phyloP scores from a whole-genome alignment of 2,797 vertebrate genomes.

The Carcharodon carcharias region DNA sequence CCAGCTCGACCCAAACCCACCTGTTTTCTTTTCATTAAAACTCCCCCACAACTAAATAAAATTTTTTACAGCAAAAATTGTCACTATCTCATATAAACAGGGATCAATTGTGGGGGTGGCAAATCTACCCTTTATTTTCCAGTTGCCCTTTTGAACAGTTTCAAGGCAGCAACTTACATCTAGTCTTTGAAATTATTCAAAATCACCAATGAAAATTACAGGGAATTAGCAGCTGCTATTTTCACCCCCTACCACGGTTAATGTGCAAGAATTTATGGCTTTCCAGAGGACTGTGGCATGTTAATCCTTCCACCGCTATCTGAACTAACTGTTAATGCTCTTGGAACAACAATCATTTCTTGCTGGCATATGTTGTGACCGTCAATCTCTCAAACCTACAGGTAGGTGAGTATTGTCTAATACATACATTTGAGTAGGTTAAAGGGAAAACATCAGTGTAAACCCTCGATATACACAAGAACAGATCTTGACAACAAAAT shows the following conservation, averaged over 20 bases:
- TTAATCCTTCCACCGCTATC: neutral
- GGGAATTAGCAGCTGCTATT: neutral
- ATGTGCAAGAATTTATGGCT: neutral
- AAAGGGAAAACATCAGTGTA: neutral
- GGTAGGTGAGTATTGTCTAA: neutral
- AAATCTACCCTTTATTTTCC: neutral
- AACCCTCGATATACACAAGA: neutral
- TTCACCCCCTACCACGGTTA: neutral
- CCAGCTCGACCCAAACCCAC: too few relatives aligned
- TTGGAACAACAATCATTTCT: neutral
- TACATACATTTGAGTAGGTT: neutral
- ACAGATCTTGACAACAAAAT: neutral
- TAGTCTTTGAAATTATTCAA: neutral
- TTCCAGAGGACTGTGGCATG: neutral
- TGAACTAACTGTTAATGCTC: neutral
- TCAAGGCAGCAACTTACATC: neutral
- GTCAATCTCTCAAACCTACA: neutral
- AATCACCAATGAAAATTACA: neutral
- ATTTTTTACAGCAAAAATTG: neutral
- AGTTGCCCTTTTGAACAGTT: neutral
- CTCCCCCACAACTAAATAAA: neutral
- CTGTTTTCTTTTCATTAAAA: too few relatives aligned
- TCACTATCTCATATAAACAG: neutral
- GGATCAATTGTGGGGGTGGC: neutral
- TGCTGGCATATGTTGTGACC: neutral